Conservation (phyloP, 2,888 invertebrate species). For the Osmoderma eremita region DNA sequence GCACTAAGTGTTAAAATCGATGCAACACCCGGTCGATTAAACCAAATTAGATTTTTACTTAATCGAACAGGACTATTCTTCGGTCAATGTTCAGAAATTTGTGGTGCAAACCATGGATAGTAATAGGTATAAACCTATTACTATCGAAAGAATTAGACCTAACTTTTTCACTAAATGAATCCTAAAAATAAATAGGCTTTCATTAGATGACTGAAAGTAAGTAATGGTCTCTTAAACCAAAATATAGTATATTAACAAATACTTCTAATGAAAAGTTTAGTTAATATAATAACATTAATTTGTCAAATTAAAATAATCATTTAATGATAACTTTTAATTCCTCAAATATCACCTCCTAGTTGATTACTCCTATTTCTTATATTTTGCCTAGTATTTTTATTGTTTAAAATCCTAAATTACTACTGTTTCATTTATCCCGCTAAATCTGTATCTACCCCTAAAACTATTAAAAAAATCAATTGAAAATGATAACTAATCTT, state of each 20-base stretch:
- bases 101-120: slow-evolving; percentile 76
- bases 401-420: slow-evolving; percentile 68
- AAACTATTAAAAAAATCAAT: slow-evolving; percentile 54
- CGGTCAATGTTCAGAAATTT: slow-evolving; percentile 81
- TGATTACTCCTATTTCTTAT: slow-evolving; percentile 62
- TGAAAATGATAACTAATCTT: slow-evolving; percentile 76
- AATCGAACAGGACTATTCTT: slow-evolving; percentile 72
- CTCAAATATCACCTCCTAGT: slow-evolving; percentile 74
- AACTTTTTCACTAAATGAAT: slow-evolving; percentile 71
- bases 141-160: slow-evolving; percentile 69
- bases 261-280: slow-evolving; percentile 72
- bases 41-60: slow-evolving; percentile 71
- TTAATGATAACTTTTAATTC: slow-evolving; percentile 72
- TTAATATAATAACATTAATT: slow-evolving; percentile 70
- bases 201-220: slow-evolving; percentile 77
- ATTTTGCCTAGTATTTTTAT: slow-evolving; percentile 61
- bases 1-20: slow-evolving; percentile 73
- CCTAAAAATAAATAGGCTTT: slow-evolving; percentile 55
- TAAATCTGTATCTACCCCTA: slow-evolving; percentile 51
- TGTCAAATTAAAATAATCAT: slow-evolving; percentile 75
- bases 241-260: slow-evolving; percentile 71
- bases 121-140: slow-evolving; percentile 84
- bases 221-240: slow-evolving; percentile 78
- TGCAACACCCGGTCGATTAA: slow-evolving; percentile 73
- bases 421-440: slow-evolving; percentile 61